Conservation (phyloP, 2,797 vertebrate species). For the Chaenodraco wilsoni region DNA sequence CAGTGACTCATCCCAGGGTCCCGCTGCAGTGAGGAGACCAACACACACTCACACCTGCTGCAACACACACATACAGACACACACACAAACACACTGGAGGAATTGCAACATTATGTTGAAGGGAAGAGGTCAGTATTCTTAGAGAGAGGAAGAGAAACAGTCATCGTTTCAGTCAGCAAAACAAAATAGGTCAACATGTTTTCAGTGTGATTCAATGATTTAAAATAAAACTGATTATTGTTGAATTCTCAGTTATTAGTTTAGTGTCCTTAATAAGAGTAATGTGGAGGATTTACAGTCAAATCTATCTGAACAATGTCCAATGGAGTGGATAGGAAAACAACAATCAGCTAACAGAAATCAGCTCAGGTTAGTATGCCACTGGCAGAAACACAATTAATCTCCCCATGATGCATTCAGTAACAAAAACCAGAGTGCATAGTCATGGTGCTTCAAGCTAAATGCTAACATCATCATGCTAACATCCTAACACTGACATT, state of each 20-base stretch:
- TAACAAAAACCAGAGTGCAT: background rate
- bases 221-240: constrained; percentile 4
- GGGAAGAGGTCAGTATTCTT: constrained; percentile 45
- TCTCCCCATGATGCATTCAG: constrained; percentile 11
- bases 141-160: constrained; percentile 43
- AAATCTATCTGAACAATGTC: constrained; percentile 27
- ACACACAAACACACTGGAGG: constrained; percentile 19
- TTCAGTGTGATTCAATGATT: background rate
- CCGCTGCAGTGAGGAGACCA: constrained; percentile 50
- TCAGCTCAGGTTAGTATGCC: constrained; percentile 17
- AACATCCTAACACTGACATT: background rate
- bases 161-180: background rate
- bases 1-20: constrained; percentile 77
- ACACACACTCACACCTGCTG: constrained; percentile 38
- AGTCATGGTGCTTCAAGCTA: background rate
- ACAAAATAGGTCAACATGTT: background rate
- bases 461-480: background rate
- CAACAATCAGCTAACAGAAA: constrained; percentile 42
- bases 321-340: background rate
- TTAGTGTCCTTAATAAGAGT: background rate
- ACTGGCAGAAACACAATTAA: background rate
- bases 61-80: constrained; percentile 38
- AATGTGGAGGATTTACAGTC: constrained; percentile 13
- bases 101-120: constrained; percentile 19
- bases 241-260: constrained; percentile 16